Evolutionary conservation across 2,113 vertebrate species (phyloP).

Genomic region (Leptodactylus fuscus): DNA sequence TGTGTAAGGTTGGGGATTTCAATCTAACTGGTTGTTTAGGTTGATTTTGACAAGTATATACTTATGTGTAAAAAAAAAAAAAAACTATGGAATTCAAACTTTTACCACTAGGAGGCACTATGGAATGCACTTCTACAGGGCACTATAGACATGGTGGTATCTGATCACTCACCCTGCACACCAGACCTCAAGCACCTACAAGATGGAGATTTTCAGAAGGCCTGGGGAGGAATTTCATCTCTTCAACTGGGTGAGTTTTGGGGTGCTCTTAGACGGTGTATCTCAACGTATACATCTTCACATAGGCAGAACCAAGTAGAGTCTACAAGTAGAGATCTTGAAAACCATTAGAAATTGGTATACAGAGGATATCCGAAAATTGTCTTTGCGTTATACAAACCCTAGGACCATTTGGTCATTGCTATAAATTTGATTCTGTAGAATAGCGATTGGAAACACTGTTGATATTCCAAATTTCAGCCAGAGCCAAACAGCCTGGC

Average conservation of each 20-base stretch:
- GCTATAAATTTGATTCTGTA: no score
- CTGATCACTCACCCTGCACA: conserved; percentile 83
- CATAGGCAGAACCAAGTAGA: no score
- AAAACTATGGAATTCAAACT: neutral
- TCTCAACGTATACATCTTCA: no score
- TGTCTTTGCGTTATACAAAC: neutral
- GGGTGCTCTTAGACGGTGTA: no score
- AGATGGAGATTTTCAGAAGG: conserved; percentile 77
- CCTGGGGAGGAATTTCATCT: conserved; percentile 84
- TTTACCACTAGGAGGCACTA: conserved; percentile 72
- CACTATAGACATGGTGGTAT: conserved; percentile 84
- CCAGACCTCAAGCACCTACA: conserved; percentile 76
- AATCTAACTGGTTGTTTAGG: no score
- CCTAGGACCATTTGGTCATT: no score
- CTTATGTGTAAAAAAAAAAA: neutral
- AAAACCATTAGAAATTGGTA: no score
- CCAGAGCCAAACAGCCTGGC: no score
- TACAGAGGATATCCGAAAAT: neutral
- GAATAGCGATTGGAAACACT: no score
- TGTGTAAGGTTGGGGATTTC: no score
- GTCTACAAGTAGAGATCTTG: no score
- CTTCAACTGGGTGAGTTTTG: conserved; percentile 78
- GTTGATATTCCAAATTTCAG: no score
- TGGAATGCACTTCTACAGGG: conserved; percentile 78
- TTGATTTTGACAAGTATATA: neutral